phyloP scores from a whole-genome alignment of 2,113 vertebrate species.

The Spheniscus mendiculus region DNA sequence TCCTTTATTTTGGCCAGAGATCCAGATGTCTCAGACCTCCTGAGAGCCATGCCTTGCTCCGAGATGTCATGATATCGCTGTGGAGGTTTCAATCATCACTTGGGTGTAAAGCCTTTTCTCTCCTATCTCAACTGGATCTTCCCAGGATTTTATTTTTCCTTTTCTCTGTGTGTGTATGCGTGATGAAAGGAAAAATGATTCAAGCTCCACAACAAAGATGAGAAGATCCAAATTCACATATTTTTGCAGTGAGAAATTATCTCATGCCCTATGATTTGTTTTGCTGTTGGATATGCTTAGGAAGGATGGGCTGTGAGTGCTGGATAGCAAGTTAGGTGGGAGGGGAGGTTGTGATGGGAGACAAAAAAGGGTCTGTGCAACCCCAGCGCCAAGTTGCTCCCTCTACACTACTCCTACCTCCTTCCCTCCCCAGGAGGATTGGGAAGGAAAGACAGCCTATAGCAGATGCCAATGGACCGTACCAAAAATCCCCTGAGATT shows the following conservation, averaged over 20 bases:
- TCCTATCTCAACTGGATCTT: conserved; percentile 52
- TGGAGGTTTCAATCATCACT: conserved; percentile 35
- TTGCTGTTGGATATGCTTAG: conserved; percentile 40
- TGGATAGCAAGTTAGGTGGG: neutral
- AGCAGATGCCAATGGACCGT: neutral
- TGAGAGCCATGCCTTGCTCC: neutral
- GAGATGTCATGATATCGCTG: neutral
- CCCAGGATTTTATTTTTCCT: conserved; percentile 52
- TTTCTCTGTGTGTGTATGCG: neutral
- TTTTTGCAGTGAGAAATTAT: conserved; percentile 60
- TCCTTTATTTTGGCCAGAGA: conserved; percentile 7
- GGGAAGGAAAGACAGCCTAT: neutral
- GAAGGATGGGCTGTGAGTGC: conserved; percentile 35
- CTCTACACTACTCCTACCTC: neutral
- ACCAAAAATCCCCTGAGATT: neutral
- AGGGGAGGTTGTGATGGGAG: neutral
- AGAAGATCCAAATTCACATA: conserved; percentile 68
- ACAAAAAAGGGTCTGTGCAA: neutral
- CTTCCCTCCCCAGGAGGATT: neutral
- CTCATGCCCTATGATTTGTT: conserved; percentile 41
- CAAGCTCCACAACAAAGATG: conserved; percentile 53
- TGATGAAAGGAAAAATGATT: conserved; percentile 68
- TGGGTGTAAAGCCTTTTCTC: conserved; percentile 37
- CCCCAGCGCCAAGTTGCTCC: neutral
- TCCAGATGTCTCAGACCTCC: neutral